Evolutionary conservation across 2,113 vertebrate species (phyloP).

Genomic region (Guaruba guarouba): DNA sequence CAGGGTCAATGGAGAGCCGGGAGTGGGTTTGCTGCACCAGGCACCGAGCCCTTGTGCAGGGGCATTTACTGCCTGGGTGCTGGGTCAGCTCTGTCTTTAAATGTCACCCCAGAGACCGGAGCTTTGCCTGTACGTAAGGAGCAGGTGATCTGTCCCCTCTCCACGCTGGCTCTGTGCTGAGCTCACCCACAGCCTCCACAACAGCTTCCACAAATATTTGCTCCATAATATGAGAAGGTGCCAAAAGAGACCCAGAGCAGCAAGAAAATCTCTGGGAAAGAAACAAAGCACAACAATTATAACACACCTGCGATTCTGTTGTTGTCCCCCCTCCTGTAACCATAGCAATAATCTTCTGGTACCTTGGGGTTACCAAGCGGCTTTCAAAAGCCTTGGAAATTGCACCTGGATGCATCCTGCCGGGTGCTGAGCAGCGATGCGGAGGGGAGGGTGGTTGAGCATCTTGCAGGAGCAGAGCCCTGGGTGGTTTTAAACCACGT

Average conservation of each 20-base stretch:
- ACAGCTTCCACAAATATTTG: constrained; percentile 23
- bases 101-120: accelerated
- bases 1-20: not conserved
- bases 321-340: not conserved
- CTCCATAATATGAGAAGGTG: constrained; percentile 9
- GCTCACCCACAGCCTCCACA: not conserved
- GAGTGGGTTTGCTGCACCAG: not conserved
- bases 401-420: not conserved
- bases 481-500: not conserved
- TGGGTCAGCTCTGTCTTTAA: not conserved
- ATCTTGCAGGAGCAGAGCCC: not conserved
- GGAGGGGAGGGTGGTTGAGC: not conserved
- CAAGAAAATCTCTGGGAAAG: constrained; percentile 1
- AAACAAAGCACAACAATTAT: not conserved
- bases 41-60: accelerated
- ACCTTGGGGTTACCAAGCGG: not conserved
- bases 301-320: not conserved
- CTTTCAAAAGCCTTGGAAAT: not conserved
- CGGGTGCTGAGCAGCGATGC: not conserved
- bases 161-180: not conserved
- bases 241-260: constrained; percentile 33
- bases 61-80: not conserved
- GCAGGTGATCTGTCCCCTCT: not conserved
- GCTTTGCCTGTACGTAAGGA: not conserved
- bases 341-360: not conserved